These are phyloP conservation scores for Polypedilum vanderplanki DNA, from an alignment of 1,140 invertebrate species.

Conservation along the genomic window DNA sequence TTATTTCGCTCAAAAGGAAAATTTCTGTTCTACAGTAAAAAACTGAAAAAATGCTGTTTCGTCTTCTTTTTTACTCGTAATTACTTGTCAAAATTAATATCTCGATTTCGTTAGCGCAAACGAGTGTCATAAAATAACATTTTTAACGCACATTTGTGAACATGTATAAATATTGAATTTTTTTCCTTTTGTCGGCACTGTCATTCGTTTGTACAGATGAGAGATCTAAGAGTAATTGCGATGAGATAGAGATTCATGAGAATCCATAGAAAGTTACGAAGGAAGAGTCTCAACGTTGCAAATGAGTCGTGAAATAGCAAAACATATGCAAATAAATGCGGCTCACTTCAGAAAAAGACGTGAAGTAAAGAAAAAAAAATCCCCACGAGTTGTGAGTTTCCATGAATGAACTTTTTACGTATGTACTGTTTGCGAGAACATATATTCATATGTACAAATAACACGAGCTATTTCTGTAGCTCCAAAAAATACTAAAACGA, in stretches of 20 bases:
- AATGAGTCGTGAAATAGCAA: slow-evolving; percentile 12
- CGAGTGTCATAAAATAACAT: neutral
- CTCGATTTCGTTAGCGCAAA: neutral
- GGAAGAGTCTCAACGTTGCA: neutral
- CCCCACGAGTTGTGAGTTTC: neutral
- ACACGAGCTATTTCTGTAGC: neutral
- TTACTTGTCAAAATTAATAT: slow-evolving; percentile 27
- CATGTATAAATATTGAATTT: neutral
- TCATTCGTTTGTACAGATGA: neutral
- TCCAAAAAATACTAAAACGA: neutral
- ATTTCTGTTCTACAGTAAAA: neutral
- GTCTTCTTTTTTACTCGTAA: slow-evolving; percentile 15
- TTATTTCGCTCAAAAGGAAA: neutral
- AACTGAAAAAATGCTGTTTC: neutral
- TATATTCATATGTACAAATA: neutral
- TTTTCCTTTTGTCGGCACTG: neutral
- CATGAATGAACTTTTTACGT: neutral
- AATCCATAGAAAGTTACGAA: neutral
- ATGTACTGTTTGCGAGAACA: neutral
- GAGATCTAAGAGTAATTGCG: neutral
- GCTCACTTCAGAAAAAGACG: slow-evolving; percentile 2
- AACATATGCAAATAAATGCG: slow-evolving; percentile 18
- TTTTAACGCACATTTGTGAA: no score
- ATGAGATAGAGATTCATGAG: neutral
- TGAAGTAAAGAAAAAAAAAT: neutral